Base-by-base conservation (phyloP, 2,113 vertebrate genomes). In the Suncus etruscus region DNA sequence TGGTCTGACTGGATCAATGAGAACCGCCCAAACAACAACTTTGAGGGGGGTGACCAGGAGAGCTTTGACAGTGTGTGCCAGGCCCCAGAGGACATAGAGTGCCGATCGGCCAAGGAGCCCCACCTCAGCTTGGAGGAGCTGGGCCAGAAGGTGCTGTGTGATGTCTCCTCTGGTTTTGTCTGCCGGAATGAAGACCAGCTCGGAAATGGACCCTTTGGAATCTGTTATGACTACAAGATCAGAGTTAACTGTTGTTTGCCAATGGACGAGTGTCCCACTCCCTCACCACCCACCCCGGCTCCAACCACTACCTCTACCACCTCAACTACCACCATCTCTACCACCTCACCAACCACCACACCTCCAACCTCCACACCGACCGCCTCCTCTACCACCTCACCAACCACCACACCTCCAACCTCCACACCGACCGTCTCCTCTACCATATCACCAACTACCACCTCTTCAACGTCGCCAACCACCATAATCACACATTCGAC, bases 151-250 rank as follows among this genome's bases (percentile, higher is more conserved):
- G 50, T 95, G 1, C 6, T 83, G 7, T 98, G 98, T 0, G 73
- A 14, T 16, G 4, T 80, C 27, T 90, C 12, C 0, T 9, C 0
- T 1, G 98, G 98, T 11, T 51, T 98, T 9, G 70, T 78, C 18
- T 98, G 98, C 87, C 87, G 96, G 0, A 97, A 98, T 0, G 20
- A 65, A 14, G 95, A 98, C 9, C 97, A 98, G 85, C 11, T 47
- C 54, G 76, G 22, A 10, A 82, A 0, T 0, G 95, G 75, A 2
- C 12, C 2, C 0, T 94, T 94, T 1, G 69, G 8, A 0, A 0
- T 25, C 0, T 98, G 98, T 50, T 87, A 97, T 2, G 97, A 98
- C 54, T 98, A 98, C 0, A 92, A 98, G 88, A 97, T 98, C 2
- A 97, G 96, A 27, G 63, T 98, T 39, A 83, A 47, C 0, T 98